phyloP scores from a whole-genome alignment of 2,113 vertebrate species.

The Tringa solitaria region DNA sequence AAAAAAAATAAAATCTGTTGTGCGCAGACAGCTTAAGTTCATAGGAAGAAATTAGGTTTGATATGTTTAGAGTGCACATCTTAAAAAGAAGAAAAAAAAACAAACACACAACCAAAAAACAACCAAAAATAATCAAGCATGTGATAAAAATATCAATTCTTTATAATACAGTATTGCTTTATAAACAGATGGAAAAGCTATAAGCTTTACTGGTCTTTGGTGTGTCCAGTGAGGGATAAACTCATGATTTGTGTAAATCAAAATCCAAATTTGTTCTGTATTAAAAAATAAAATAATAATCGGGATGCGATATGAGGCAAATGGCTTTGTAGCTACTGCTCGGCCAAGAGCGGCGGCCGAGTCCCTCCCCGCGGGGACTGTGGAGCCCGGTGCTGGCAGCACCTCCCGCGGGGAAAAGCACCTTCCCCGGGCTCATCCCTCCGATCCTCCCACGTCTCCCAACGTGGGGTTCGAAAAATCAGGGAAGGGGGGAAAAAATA shows the following conservation, averaged over 20 bases:
- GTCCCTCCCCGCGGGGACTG: not conserved
- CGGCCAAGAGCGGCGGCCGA: not conserved
- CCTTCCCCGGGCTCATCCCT: not conserved
- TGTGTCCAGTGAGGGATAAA: conserved; percentile 76
- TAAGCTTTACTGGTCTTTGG: conserved; percentile 84
- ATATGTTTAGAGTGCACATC: conserved; percentile 80
- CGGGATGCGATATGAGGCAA: conserved; percentile 39
- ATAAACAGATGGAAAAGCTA: conserved; percentile 84
- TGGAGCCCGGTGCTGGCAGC: not conserved
- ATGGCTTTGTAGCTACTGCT: conserved; percentile 23
- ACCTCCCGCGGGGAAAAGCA: not conserved
- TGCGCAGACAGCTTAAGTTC: conserved; percentile 84
- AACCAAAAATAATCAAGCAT: conserved; percentile 73
- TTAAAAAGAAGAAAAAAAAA: conserved; percentile 61
- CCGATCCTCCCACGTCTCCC: not conserved
- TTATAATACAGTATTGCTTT: conserved; percentile 89
- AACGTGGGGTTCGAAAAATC: not conserved
- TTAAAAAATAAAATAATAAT: conserved; percentile 2
- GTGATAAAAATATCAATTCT: conserved; percentile 80
- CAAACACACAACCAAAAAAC: too few species aligned
- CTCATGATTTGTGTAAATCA: conserved; percentile 69
- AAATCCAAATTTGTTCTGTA: conserved; percentile 74
- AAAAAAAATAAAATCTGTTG: conserved; percentile 54
- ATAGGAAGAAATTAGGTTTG: conserved; percentile 76
- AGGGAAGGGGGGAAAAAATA: not conserved